Evolutionary conservation across 2,888 invertebrate species (phyloP), one percentile per base, ranked within the genome.

Genomic region (Shargacucullia verbasci): DNA sequence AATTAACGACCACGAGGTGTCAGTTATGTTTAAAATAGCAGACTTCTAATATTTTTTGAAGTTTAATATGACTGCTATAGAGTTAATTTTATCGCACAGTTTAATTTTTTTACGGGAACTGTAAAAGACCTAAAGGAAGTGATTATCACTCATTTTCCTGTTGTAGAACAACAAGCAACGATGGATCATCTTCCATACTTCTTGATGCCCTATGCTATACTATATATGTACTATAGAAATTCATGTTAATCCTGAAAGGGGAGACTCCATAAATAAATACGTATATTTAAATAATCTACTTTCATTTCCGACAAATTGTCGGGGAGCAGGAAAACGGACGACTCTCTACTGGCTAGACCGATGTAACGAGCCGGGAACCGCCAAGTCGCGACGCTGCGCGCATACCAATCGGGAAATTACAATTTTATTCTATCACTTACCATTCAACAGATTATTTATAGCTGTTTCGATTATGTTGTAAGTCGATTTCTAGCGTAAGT

Each of bases 301-400:
- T 88, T 87, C 86, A 84, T 88, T 85, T 80, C 57, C 56, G 58
- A 77, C 66, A 79, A 79, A 81, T 82, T 77, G 80, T 74, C 70
- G 77, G 82, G 80, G 82, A 85, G 84, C 87, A 73, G 90, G 88
- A 89, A 91, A 91, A 88, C 81, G 49, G 64, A 37, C 79, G 79
- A 77, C 88, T 89, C 91, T 89, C 91, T 87, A 84, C 70, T 73
- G 63, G 65, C 58, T 80, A 82, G 81, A 84, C 48, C 43, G 52
- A n/a, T n/a, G n/a, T n/a, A n/a, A n/a, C n/a, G n/a, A 35, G 81
- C 81, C 52, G 70, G 73, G 78, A 80, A 80, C 76, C 67, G 69
- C 69, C 70, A 76, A 74, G 75, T 78, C 60, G 47, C 73, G 54
- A 82, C 84, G 81, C 75, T 53, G 54, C 56, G 60, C 78, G 90